phyloP scores from a whole-genome alignment of 2,888 invertebrate species.

The Rhimphoctona megacephalus region DNA sequence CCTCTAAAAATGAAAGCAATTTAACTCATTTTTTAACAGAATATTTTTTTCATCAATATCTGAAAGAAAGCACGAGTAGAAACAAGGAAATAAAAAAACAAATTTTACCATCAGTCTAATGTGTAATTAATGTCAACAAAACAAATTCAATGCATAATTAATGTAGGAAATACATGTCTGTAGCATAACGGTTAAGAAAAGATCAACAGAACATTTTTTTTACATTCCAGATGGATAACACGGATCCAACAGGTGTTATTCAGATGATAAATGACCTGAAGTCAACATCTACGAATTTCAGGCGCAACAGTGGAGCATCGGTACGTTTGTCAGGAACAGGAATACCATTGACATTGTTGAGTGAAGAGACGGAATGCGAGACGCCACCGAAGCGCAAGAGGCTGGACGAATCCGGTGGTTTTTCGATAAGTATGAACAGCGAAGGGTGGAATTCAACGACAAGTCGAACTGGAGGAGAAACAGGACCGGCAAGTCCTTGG shows the following conservation, averaged over 20 bases:
- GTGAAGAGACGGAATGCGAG: constrained; percentile 63
- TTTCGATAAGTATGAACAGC: constrained; percentile 60
- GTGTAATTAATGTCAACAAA: too few species aligned
- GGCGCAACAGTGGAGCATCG: constrained; percentile 71
- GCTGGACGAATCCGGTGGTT: constrained; percentile 72
- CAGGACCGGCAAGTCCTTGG: constrained; percentile 80
- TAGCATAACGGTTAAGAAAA: background rate
- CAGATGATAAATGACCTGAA: constrained; percentile 82
- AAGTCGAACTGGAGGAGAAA: constrained; percentile 35
- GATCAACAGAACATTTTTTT: background rate
- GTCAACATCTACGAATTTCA: constrained; percentile 76
- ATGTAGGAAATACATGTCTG: background rate
- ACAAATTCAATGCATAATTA: too few species aligned
- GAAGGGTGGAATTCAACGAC: background rate
- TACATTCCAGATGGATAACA: constrained; percentile 77
- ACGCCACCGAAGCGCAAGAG: constrained; percentile 77
- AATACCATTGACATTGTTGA: constrained; percentile 55
- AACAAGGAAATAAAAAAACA: too few species aligned
- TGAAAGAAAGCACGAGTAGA: too few species aligned
- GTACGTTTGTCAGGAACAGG: constrained; percentile 74
- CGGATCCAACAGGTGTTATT: constrained; percentile 82
- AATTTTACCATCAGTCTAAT: too few species aligned
- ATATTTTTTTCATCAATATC: background rate
- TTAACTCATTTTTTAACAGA: background rate
- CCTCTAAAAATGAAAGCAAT: too few species aligned